A percentile compares a stretch with the other conserved stretches of the same genome.
Conservation (phyloP, 2,888 invertebrate genomes). For the Epinotia brunnichana region DNA sequence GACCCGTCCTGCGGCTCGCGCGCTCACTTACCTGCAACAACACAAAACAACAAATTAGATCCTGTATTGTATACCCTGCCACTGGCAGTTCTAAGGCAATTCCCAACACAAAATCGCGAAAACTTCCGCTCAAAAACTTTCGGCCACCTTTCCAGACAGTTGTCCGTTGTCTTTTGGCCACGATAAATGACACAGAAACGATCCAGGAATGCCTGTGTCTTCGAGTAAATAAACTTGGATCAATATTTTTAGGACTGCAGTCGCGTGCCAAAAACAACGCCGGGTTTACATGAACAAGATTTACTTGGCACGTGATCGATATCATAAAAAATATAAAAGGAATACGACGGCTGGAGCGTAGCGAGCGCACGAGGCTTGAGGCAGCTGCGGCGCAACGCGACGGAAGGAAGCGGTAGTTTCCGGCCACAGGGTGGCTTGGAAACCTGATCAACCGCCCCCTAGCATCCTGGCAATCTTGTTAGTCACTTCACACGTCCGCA, state of each 20-base stretch:
- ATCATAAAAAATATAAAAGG: constrained; percentile 13
- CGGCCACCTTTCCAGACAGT: not conserved
- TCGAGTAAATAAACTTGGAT: constrained; percentile 26
- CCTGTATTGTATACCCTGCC: no score
- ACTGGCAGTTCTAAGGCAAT: no score
- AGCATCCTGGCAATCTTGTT: constrained; percentile 7
- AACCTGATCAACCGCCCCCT: constrained; percentile 22
- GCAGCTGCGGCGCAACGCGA: not conserved
- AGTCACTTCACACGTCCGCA: constrained; percentile 1
- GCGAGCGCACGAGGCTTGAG: not conserved
- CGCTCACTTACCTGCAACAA: constrained; percentile 78
- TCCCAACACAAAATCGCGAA: not conserved
- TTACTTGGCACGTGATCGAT: constrained; percentile 17
- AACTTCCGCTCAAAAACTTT: not conserved
- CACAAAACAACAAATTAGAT: constrained; percentile 46
- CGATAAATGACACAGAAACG: not conserved
- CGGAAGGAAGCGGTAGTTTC: constrained; percentile 27
- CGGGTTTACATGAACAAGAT: constrained; percentile 31
- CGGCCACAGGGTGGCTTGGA: constrained; percentile 19
- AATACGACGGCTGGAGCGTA: not conserved
- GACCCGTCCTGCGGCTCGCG: constrained; percentile 56
- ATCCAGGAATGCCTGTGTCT: constrained; percentile 6
- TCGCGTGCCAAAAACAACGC: constrained; percentile 37
- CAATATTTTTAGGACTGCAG: constrained; percentile 34
- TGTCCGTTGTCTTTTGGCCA: not conserved